Evolutionary conservation across 2,888 invertebrate genomes (phyloP), one percentile per base, ranked within the genome.

Genomic region (Beris morrisii): DNA sequence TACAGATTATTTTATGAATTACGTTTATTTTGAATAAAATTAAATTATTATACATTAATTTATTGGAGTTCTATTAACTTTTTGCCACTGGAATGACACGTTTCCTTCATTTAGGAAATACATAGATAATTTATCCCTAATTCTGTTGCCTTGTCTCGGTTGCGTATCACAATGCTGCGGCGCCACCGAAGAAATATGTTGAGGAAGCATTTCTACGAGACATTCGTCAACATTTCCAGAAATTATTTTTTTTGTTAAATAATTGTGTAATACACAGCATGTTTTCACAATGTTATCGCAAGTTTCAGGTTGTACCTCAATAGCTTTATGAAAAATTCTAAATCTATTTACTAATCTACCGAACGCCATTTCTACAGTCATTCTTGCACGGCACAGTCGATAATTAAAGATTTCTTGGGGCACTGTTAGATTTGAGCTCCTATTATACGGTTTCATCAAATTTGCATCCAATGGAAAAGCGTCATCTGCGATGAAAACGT

Each of bases 331-430:
- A 9, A 56, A 56, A 11, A 56, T 56, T 30, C 65, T 4, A 38
- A 65, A 65, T 28, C 56, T 45, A 31, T 3, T 15, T 6, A 30
- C 55, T 44, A 38, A 30, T 13, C 55, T 22, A 15, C 64, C 45
- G 55, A 64, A 64, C 6, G 55, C 54, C 45, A 55, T 56, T 56
- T 65, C 65, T 9, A 65, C 56, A 15, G 56, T 65, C 30, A 65
- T 46, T 48, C 65, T 56, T 11, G 30, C 15, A 22, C 65, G 53
- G 12, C 31, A 30, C 30, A 46, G n/a, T 30, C 58, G 30, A 13
- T 65, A 65, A 44, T 65, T 58, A 13, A 54, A 65, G 4, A 57
- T 57, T 65, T 48, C 44, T 13, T 48, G 43, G 7, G 4, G 4
- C 30, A 9, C 13, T 12, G 1, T 13, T 15, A 46, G 44, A 13